Evolutionary conservation across 2,888 invertebrate genomes (phyloP).

Genomic region (Troides oblongomaculatus): DNA sequence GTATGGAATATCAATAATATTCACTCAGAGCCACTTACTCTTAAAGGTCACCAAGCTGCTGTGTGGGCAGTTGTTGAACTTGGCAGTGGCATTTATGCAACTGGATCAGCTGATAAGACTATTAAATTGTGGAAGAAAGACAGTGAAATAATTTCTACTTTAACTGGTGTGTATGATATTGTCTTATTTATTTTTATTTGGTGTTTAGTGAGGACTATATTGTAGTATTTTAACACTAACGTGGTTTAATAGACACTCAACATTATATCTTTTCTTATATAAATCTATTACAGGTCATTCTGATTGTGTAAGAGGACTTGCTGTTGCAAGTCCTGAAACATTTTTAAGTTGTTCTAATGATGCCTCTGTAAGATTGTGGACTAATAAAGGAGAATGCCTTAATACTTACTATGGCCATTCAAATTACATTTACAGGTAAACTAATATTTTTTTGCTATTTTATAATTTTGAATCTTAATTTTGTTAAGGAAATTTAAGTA

Average conservation of each 20-base stretch:
- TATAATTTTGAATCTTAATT: not conserved
- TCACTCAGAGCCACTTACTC: constrained; percentile 73
- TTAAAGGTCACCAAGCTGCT: constrained; percentile 88
- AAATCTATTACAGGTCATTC: constrained; percentile 85
- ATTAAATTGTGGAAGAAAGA: constrained; percentile 90
- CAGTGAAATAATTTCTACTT: constrained; percentile 83
- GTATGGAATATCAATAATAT: constrained; percentile 86
- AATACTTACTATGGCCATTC: constrained; percentile 89
- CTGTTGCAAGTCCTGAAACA: constrained; percentile 83
- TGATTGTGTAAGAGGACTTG: constrained; percentile 93
- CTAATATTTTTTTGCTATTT: not conserved
- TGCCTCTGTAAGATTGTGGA: constrained; percentile 92
- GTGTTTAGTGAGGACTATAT: no score
- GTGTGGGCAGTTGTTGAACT: constrained; percentile 89
- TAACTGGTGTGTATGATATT: constrained; percentile 76
- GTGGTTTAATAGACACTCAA: no score
- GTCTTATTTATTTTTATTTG: no score
- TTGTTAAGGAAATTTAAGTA: not conserved
- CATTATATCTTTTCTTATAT: not conserved
- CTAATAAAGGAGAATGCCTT: constrained; percentile 87
- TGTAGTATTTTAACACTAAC: no score
- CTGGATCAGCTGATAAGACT: constrained; percentile 95
- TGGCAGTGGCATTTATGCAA: constrained; percentile 81
- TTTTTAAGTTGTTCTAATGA: constrained; percentile 97
- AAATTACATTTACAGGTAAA: constrained; percentile 91